Evolutionary conservation across 2,888 invertebrate genomes (phyloP).

Genomic region (Mycalesis mineus): DNA sequence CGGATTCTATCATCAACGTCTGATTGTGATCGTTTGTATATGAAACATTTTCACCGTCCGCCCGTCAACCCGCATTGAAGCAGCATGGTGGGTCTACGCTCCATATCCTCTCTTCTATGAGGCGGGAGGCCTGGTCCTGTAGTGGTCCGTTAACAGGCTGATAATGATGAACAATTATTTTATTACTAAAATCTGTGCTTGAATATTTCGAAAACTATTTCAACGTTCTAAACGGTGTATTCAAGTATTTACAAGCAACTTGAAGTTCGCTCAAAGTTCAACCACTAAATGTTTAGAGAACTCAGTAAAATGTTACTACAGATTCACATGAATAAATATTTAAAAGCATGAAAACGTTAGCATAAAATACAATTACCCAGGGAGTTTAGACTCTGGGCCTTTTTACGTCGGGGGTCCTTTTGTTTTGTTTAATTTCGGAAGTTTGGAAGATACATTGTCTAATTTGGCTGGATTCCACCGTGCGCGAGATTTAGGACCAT

Average conservation of each 20-base stretch:
- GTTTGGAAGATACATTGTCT: constrained; percentile 20
- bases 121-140: no score
- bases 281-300: no score
- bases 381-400: background rate
- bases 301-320: no score
- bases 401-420: constrained; percentile 9
- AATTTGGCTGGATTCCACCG: constrained; percentile 4
- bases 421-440: constrained; percentile 23
- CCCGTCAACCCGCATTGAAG: no score
- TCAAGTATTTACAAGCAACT: background rate
- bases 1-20: no score
- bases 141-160: no score
- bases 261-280: background rate
- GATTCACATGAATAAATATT: no score
- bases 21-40: no score
- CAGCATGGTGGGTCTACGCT: no score
- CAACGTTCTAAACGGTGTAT: background rate
- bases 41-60: no score
- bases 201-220: background rate
- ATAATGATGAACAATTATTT: no score
- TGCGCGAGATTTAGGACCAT: constrained; percentile 2
- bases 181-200: background rate
- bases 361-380: background rate
- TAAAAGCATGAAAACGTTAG: background rate
- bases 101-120: no score